Evolutionary conservation across 2,888 invertebrate species (phyloP).

Genomic region (Onthophagus sagittarius): DNA sequence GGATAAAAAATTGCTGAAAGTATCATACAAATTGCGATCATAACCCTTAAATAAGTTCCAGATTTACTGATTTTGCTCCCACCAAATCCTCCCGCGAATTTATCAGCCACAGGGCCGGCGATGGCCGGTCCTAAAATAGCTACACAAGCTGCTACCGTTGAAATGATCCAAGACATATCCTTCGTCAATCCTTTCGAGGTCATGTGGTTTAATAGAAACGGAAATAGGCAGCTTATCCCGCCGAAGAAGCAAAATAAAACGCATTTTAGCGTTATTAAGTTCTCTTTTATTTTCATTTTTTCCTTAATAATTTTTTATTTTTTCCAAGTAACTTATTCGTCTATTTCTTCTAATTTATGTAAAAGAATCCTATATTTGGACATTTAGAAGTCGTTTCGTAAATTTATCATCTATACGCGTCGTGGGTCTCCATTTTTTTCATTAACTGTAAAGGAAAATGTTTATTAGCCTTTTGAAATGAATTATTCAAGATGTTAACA

Average conservation of each 20-base stretch:
- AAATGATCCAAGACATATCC: slow-evolving; percentile 72
- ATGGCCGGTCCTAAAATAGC: slow-evolving; percentile 75
- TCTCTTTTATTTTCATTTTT: slow-evolving; percentile 55
- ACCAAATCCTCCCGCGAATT: slow-evolving; percentile 52
- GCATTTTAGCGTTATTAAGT: slow-evolving; percentile 73
- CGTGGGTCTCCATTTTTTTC: neutral
- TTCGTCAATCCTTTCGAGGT: slow-evolving; percentile 66
- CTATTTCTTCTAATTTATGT: neutral
- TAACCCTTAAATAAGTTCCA: slow-evolving; percentile 63
- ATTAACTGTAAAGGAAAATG: neutral
- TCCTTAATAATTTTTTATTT: neutral
- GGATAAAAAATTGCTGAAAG: slow-evolving; percentile 67
- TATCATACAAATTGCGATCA: slow-evolving; percentile 65
- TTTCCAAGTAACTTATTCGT: neutral
- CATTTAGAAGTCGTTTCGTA: neutral
- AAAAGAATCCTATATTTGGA: neutral
- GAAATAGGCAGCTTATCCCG: slow-evolving; percentile 79
- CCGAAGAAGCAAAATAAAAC: slow-evolving; percentile 78
- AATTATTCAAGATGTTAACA: no score
- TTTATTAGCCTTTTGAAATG: no score
- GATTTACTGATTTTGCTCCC: slow-evolving; percentile 46
- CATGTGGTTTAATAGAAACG: slow-evolving; percentile 79
- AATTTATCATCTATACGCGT: neutral
- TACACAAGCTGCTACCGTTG: slow-evolving; percentile 73
- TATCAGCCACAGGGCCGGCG: slow-evolving; percentile 75